Percentiles rank a stretch among this genome's conserved stretches.
Evolutionary conservation across 2,888 invertebrate species (phyloP).

Genomic region (Petrophora chlorosata): DNA sequence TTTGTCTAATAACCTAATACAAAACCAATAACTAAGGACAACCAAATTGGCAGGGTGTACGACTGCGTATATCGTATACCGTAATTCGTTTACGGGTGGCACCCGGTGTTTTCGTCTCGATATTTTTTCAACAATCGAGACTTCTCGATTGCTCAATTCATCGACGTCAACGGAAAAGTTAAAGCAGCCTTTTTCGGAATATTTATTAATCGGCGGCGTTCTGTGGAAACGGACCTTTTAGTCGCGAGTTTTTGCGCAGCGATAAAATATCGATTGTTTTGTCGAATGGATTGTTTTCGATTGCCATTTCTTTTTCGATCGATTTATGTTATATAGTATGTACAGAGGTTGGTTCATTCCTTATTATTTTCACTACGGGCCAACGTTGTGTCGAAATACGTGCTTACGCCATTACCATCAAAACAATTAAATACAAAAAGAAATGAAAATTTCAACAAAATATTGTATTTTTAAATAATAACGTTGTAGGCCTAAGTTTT

Average conservation of each 20-base stretch:
- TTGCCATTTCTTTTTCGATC: constrained; percentile 12
- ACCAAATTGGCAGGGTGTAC: too few relatives aligned
- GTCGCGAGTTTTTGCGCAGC: constrained; percentile 19
- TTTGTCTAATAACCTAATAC: too few relatives aligned
- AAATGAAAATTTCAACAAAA: too few relatives aligned
- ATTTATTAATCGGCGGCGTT: constrained; percentile 41
- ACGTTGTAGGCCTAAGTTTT: too few relatives aligned
- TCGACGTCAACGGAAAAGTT: constrained; percentile 39
- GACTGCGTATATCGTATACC: not conserved
- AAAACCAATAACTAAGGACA: too few relatives aligned
- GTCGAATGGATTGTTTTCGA: constrained; percentile 24
- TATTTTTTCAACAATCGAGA: constrained; percentile 33
- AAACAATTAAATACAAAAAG: too few relatives aligned
- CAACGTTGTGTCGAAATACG: too few relatives aligned
- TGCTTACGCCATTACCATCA: too few relatives aligned
- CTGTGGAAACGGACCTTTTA: constrained; percentile 29
- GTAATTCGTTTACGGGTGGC: constrained; percentile 15
- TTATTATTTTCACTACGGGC: too few relatives aligned
- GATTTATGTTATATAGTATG: constrained; percentile 26
- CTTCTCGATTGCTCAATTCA: constrained; percentile 38
- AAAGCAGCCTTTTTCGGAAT: constrained; percentile 39
- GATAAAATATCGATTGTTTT: constrained; percentile 29
- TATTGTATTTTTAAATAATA: too few relatives aligned
- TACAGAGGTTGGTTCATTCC: constrained; percentile 2
- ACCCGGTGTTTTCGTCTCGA: constrained; percentile 17